These are phyloP conservation scores for Galerucella nymphaeae DNA, from an alignment of 2,888 invertebrate species.

Conservation along the genomic window DNA sequence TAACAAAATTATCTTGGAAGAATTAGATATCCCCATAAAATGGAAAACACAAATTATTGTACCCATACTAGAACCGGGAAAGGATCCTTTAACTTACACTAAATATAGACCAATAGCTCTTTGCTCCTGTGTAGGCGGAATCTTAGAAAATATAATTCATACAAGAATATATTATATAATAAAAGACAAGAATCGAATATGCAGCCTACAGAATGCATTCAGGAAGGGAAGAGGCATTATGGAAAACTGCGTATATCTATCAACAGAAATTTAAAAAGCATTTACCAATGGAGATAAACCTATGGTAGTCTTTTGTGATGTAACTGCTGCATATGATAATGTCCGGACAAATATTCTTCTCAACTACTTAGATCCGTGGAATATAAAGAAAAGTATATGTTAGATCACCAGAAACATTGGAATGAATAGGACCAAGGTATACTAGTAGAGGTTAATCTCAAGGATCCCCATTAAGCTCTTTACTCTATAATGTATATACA, in stretches of 20 bases:
- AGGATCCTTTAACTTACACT: background rate
- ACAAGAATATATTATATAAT: conserved; percentile 10
- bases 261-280: background rate
- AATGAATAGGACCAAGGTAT: conserved; percentile 13
- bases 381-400: conserved; percentile 15
- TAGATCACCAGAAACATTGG: background rate
- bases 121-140: conserved; percentile 14
- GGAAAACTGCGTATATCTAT: conserved; percentile 9
- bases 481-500: conserved; percentile 31
- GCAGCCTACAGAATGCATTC: background rate
- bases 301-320: conserved; percentile 12
- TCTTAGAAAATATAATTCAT: conserved; percentile 15
- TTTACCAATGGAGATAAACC: conserved; percentile 8
- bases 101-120: conserved; percentile 24
- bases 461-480: conserved; percentile 24
- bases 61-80: conserved; percentile 17
- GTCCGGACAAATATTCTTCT: conserved; percentile 1
- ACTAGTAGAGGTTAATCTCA: conserved; percentile 20
- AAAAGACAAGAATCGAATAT: conserved; percentile 9
- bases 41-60: conserved; percentile 28
- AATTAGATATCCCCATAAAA: conserved; percentile 23
- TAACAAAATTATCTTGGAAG: conserved; percentile 19
- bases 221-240: conserved; percentile 22
- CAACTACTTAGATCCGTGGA: background rate
- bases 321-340: conserved; percentile 22